phyloP scores from a whole-genome alignment of 2,113 vertebrate genomes.

The Phyllostomus discolor region DNA sequence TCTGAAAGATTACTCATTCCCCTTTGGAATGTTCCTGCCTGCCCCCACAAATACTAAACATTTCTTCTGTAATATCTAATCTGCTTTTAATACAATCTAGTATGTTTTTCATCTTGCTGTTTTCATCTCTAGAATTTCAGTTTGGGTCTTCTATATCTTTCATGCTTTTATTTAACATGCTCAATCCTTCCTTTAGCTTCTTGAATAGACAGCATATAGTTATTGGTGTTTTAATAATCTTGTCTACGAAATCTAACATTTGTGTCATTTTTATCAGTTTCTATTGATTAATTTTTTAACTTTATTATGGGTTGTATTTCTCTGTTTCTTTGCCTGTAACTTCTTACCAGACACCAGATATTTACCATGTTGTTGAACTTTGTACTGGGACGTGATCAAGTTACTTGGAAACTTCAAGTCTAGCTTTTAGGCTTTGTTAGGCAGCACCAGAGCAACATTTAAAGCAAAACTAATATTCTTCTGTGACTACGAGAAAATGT shows the following conservation, averaged over 20 bases:
- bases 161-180: neutral
- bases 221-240: neutral
- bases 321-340: neutral
- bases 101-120: neutral
- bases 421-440: neutral
- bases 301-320: neutral
- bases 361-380: neutral
- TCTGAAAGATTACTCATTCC: neutral
- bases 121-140: neutral
- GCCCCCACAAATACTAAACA: neutral
- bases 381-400: neutral
- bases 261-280: neutral
- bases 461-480: neutral
- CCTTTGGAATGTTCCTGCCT: neutral
- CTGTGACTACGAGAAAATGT: neutral
- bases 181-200: neutral
- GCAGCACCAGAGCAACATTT: neutral
- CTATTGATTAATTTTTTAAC: neutral
- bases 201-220: neutral
- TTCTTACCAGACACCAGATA: neutral
- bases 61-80: conserved; percentile 2
- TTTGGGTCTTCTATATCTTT: neutral
- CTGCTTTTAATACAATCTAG: neutral
- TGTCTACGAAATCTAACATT: neutral
- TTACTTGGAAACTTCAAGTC: neutral